Evolutionary conservation across 2,888 invertebrate species (phyloP), one percentile per base, ranked within the genome.

Genomic region (Scotopteryx bipunctaria): DNA sequence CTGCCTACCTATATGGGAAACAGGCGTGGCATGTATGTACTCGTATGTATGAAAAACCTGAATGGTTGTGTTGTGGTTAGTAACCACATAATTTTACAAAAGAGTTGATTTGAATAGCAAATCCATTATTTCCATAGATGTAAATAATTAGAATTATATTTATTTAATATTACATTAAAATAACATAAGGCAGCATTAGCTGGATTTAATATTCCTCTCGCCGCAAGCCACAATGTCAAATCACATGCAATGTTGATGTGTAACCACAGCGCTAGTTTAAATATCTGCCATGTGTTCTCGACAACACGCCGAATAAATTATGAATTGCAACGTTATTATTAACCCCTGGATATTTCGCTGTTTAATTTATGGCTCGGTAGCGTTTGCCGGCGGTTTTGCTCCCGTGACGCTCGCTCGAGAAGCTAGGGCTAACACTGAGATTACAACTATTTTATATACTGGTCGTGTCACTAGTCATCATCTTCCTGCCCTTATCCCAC

Each of bases 161-260:
- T 35, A 33, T 32, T 25, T 29, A 27, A 40, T 25, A 3, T 35
- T n/a, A 15, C 17, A 13, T 15, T 37, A 11, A 43, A 36, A 31
- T 33, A 33, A 35, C 15, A 42, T 35, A 54, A n/a, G 17, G 25
- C 19, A 45, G 41, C 42, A 57, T 51, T 52, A 55, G 40, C 25
- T 15, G 32, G 31, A 51, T 59, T 72, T 73, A 73, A 77, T 74
- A 74, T 71, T 71, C 63, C 62, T 64, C 56, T 36, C 23, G 57
- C 74, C 76, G 55, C 77, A 73, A 69, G 62, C 78, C 80, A 56
- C 76, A 75, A 70, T 68, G 73, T 78, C 78, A 82, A 76, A 81
- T 79, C 74, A 67, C 66, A 71, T 74, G 78, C 79, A 72, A 76
- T 68, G 78, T 76, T 76, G 73, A 78, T 74, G 70, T 58, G 64